Conservation (phyloP, 2,113 vertebrate genomes). For the Poeciliopsis prolifica region DNA sequence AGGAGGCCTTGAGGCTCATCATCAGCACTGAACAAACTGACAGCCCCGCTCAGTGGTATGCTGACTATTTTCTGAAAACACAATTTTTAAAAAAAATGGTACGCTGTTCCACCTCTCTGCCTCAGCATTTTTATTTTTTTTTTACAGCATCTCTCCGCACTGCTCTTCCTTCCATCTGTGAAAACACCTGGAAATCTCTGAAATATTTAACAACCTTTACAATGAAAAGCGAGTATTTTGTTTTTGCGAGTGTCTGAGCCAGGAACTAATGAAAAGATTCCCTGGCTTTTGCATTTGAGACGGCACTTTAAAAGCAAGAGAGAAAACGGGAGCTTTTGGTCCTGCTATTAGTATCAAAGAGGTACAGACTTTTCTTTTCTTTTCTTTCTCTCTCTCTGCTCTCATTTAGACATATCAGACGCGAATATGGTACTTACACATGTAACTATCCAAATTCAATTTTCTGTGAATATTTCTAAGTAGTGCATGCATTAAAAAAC, state of each 20-base stretch:
- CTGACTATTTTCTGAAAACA: background rate
- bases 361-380: slow-evolving; percentile 31
- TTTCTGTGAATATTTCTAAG: slow-evolving; percentile 77
- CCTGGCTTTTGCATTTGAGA: slow-evolving; percentile 46
- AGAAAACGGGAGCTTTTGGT: slow-evolving; percentile 45
- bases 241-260: slow-evolving; percentile 58
- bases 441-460: slow-evolving; percentile 75
- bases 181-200: slow-evolving; percentile 36
- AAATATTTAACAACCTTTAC: slow-evolving; percentile 65
- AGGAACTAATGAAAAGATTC: slow-evolving; percentile 67
- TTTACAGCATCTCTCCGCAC: slow-evolving; percentile 27
- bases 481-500: slow-evolving; percentile 58
- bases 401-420: slow-evolving; percentile 71
- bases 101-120: slow-evolving; percentile 25
- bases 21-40: background rate
- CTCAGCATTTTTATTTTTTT: background rate
- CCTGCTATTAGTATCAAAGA: slow-evolving; percentile 62
- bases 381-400: slow-evolving; percentile 35
- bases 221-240: slow-evolving; percentile 58
- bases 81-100: slow-evolving; percentile 14
- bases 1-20: slow-evolving; percentile 9
- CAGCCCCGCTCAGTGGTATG: slow-evolving; percentile 16
- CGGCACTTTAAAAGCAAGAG: slow-evolving; percentile 27
- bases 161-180: slow-evolving; percentile 21
- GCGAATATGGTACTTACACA: slow-evolving; percentile 64